Evolutionary conservation across 2,888 invertebrate genomes (phyloP).

Genomic region (Eupithecia exiguata): DNA sequence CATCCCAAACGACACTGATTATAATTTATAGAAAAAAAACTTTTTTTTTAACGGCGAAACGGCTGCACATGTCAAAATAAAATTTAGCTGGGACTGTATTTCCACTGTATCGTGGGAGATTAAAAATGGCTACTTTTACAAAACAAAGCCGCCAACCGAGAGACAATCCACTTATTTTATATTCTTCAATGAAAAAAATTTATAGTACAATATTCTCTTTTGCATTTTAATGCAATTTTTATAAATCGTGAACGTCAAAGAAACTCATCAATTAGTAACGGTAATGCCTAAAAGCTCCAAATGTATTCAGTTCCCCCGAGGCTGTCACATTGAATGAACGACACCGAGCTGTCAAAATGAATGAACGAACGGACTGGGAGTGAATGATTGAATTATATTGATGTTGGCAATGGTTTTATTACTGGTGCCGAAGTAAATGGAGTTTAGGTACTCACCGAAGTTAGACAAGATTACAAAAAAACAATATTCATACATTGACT

Average conservation of each 20-base stretch:
- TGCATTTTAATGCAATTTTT: not conserved
- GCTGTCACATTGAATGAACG: constrained; percentile 7
- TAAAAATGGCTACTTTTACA: too few relatives aligned
- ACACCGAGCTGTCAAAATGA: constrained; percentile 34
- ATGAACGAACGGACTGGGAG: constrained; percentile 38
- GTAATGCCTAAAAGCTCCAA: constrained; percentile 2
- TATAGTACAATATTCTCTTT: not conserved
- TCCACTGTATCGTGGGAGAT: not conserved
- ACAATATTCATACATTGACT: too few relatives aligned
- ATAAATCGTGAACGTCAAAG: not conserved
- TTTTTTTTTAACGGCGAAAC: not conserved
- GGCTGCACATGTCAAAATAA: not conserved
- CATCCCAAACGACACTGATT: not conserved
- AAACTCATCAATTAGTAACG: not conserved
- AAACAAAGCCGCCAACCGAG: too few relatives aligned
- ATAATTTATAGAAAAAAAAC: too few relatives aligned
- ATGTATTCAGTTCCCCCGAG: constrained; percentile 1
- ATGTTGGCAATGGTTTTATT: constrained; percentile 3
- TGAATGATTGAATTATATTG: constrained; percentile 49
- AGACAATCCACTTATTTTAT: too few relatives aligned
- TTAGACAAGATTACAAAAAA: not conserved
- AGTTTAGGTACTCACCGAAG: not conserved
- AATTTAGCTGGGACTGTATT: not conserved
- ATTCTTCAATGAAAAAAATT: too few relatives aligned
- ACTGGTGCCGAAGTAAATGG: not conserved